These are phyloP conservation scores for Cyclophora albipunctata DNA, from an alignment of 2,888 invertebrate species.

Conservation along the genomic window DNA sequence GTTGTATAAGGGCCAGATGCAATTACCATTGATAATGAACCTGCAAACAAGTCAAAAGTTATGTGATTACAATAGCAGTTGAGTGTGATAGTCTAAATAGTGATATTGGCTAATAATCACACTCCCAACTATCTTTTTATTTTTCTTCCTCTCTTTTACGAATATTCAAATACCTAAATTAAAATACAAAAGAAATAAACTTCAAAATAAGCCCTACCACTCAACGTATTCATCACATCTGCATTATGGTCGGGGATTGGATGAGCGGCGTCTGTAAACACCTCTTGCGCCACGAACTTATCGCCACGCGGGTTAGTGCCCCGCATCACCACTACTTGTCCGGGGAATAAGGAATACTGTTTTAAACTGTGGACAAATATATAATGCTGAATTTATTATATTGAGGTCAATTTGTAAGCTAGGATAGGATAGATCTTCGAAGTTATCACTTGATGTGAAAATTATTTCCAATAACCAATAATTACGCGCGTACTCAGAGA, in stretches of 20 bases:
- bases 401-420: not conserved
- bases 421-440: too few relatives aligned
- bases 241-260: constrained; percentile 41
- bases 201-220: constrained; percentile 28
- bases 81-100: too few relatives aligned
- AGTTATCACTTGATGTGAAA: too few relatives aligned
- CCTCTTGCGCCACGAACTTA: constrained; percentile 78
- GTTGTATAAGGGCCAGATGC: constrained; percentile 91
- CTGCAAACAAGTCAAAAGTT: constrained; percentile 29
- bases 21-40: constrained; percentile 79
- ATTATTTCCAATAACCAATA: too few relatives aligned
- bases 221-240: constrained; percentile 50
- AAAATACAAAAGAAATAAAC: too few relatives aligned
- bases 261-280: constrained; percentile 73
- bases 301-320: constrained; percentile 84
- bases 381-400: not conserved
- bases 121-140: too few relatives aligned
- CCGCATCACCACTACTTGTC: constrained; percentile 84
- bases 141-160: too few relatives aligned
- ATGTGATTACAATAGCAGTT: too few relatives aligned
- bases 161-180: too few relatives aligned
- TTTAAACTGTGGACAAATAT: constrained; percentile 38
- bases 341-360: constrained; percentile 83
- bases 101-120: too few relatives aligned
- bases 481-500: too few relatives aligned